Conservation (phyloP, 2,113 vertebrate species). For the Osmerus eperlanus region DNA sequence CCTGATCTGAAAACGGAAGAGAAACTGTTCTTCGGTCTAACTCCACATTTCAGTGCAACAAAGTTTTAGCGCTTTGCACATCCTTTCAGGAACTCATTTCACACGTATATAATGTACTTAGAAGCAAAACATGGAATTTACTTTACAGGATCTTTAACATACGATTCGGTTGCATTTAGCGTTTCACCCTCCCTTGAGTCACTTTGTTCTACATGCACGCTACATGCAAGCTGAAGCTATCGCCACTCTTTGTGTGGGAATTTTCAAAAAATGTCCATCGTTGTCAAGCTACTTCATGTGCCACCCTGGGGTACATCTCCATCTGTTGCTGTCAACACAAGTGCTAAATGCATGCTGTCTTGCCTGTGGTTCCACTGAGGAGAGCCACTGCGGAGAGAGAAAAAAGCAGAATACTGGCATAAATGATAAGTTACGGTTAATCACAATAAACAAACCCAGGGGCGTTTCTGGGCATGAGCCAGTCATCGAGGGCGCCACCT, state of each 20-base stretch:
- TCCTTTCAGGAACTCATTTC: no score
- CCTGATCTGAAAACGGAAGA: no score
- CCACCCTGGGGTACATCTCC: slow-evolving; percentile 42
- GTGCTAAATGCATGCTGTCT: slow-evolving; percentile 35
- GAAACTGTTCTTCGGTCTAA: no score
- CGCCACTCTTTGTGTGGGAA: slow-evolving; percentile 18
- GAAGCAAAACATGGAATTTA: no score
- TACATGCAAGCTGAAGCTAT: neutral
- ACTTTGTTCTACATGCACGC: slow-evolving; percentile 14
- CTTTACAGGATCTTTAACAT: neutral
- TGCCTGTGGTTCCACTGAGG: slow-evolving; percentile 8
- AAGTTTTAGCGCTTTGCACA: no score
- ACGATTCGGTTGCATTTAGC: neutral
- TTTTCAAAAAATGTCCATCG: slow-evolving; percentile 42
- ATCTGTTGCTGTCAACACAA: slow-evolving; percentile 51
- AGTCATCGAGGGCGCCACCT: no score
- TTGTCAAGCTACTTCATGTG: slow-evolving; percentile 35
- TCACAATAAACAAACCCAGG: no score
- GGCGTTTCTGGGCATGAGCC: no score
- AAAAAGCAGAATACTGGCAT: no score
- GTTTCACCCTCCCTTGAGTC: slow-evolving; percentile 9
- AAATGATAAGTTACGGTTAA: no score
- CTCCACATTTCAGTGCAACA: no score
- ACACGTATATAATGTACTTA: no score
- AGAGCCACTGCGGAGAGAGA: neutral